Evolutionary conservation across 2,113 vertebrate species (phyloP).

Genomic region (Merops nubicus): DNA sequence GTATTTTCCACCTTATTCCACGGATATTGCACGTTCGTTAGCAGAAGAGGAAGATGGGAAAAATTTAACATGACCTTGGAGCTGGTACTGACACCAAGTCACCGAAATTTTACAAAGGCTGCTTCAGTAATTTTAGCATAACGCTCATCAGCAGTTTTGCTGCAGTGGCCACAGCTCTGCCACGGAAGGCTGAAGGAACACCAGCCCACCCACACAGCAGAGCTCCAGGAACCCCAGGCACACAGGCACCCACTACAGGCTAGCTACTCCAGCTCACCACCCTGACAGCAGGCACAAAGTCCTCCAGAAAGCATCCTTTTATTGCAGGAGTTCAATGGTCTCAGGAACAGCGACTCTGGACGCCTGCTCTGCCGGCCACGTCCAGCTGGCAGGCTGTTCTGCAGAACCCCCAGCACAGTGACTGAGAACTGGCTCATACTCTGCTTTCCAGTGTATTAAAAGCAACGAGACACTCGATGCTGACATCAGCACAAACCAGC

Average conservation of each 20-base stretch:
- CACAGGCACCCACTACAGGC: fast-evolving
- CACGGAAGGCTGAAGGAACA: background rate
- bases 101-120: background rate
- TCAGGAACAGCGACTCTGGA: background rate
- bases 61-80: background rate
- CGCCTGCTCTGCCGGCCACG: background rate
- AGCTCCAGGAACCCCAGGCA: too few species aligned
- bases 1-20: background rate
- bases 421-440: background rate
- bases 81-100: background rate
- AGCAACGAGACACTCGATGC: background rate
- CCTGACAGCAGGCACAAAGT: background rate
- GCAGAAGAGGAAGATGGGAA: background rate
- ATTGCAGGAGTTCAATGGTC: background rate
- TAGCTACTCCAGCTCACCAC: background rate
- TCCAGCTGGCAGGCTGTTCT: background rate
- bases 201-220: too few species aligned
- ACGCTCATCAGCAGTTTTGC: background rate
- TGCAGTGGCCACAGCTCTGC: background rate
- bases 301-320: background rate
- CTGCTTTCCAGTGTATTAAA: background rate
- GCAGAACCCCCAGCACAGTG: background rate
- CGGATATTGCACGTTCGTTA: background rate
- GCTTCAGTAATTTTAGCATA: background rate
- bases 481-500: background rate